Conservation (phyloP, 2,797 vertebrate species). For the Lacerta bilineata region DNA sequence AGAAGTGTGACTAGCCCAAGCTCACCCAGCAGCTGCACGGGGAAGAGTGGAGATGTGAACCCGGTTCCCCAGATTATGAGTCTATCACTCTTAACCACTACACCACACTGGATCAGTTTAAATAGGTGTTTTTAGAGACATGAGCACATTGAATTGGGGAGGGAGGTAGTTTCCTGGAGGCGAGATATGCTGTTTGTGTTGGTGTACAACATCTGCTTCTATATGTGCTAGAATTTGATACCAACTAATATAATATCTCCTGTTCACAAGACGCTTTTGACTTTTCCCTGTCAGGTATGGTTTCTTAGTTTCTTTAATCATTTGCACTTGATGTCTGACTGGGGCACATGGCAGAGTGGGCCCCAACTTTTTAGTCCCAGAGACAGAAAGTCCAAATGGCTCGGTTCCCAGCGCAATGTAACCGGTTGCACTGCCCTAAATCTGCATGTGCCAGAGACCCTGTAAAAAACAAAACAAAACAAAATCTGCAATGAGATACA, state of each 20-base stretch:
- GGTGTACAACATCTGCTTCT: background rate
- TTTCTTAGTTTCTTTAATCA: background rate
- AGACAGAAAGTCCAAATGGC: background rate
- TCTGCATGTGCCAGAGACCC: background rate
- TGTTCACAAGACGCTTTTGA: too few species aligned
- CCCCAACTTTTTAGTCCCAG: background rate
- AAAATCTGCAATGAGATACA: background rate
- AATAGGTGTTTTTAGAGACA: background rate
- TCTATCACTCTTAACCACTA: too few species aligned
- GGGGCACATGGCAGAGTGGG: background rate
- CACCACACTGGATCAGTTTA: background rate
- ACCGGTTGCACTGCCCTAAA: too few species aligned
- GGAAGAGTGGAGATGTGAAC: too few species aligned
- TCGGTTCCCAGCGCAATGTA: background rate
- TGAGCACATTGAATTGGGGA: background rate
- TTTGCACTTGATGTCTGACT: background rate
- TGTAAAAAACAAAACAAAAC: background rate
- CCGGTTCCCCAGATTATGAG: too few species aligned
- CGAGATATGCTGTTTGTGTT: background rate
- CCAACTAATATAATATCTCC: background rate
- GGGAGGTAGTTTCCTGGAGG: background rate
- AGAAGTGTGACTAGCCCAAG: too few species aligned
- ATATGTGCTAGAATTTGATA: background rate
- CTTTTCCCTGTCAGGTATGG: background rate
- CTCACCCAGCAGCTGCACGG: too few species aligned